Percentiles rank a stretch among this genome's conserved stretches.
Evolutionary conservation across 2,797 vertebrate genomes (phyloP).

Genomic region (Novumbra hubbsi): DNA sequence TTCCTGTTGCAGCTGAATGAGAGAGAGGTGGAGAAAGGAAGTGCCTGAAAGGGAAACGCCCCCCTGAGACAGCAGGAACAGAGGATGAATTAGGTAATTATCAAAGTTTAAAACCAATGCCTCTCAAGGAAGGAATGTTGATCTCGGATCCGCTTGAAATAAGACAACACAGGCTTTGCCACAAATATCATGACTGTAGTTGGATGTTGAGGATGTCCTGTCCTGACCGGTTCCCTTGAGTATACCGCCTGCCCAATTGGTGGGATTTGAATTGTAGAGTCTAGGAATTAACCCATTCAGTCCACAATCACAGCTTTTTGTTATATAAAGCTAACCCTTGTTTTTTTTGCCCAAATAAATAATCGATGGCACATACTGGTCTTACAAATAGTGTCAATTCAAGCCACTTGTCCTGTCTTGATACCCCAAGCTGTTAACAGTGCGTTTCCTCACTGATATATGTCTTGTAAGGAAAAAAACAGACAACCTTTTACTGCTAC

Average conservation of each 20-base stretch:
- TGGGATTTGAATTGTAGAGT: not conserved
- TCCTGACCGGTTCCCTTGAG: too few relatives aligned
- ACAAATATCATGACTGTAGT: not conserved
- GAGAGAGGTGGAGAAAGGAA: not conserved
- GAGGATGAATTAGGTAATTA: slow-evolving; percentile 2
- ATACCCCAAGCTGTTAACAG: too few relatives aligned
- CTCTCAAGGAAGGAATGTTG: not conserved
- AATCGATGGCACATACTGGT: not conserved
- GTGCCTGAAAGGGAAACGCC: not conserved
- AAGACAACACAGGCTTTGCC: not conserved
- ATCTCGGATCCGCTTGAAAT: not conserved
- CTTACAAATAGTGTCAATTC: not conserved
- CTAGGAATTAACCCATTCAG: not conserved
- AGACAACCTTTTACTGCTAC: too few relatives aligned
- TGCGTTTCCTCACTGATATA: too few relatives aligned
- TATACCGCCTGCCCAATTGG: not conserved
- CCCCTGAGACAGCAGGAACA: not conserved
- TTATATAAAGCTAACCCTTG: not conserved
- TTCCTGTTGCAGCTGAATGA: slow-evolving; percentile 60
- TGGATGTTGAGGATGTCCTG: not conserved
- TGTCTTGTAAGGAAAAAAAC: too few relatives aligned
- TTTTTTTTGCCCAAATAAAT: not conserved
- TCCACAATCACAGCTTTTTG: not conserved
- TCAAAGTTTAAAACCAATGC: not conserved
- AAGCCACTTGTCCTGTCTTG: not conserved